Evolutionary conservation across 2,113 vertebrate species (phyloP), one percentile per base, ranked within the genome.

Genomic region (Sardina pilchardus): DNA sequence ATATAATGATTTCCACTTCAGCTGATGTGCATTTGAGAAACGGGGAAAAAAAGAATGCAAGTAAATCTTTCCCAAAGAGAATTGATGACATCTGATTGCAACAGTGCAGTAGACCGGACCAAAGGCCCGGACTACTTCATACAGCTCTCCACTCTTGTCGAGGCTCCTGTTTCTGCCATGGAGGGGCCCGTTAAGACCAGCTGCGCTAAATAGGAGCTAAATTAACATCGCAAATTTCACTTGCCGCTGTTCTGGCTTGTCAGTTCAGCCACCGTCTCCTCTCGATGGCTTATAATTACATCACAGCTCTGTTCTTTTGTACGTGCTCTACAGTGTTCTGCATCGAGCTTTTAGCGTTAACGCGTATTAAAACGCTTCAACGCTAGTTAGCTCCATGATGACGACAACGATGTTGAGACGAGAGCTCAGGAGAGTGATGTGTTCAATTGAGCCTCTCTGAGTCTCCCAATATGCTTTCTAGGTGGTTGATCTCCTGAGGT

Each of bases 391-490:
- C 47, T 44, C 16, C 16, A 10, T 71, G 56, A 71, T 81, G 34
- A 84, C 10, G 63, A 84, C 67, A 47, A 71, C 42, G 50, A 36
- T 75, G 63, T 39, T 9, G 45, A 47, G 45, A 26, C 6, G 21
- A 59, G 53, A 82, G 12, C 53, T 36, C 16, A 16, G 8, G 34
- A 75, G 19, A 81, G 53, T 84, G 84, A 80, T 67, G 82, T 75
- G 84, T 81, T 81, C 59, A 86, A 82, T 85, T 82, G 84, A 86
- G 82, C 78, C 48, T 21, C 26, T 85, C 63, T 44, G 53, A 84
- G 56, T 80, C 84, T 44, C 84, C 47, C 80, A 86, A 88, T 83
- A 63, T 86, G 88, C 86, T 86, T 81, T 87, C 81, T 82, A 89
- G 88, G 83, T 82, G 63, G 86, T 87, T 86, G 59, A 86, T 87